Conservation (phyloP, 2,888 invertebrate genomes). For the Brenthis ino region DNA sequence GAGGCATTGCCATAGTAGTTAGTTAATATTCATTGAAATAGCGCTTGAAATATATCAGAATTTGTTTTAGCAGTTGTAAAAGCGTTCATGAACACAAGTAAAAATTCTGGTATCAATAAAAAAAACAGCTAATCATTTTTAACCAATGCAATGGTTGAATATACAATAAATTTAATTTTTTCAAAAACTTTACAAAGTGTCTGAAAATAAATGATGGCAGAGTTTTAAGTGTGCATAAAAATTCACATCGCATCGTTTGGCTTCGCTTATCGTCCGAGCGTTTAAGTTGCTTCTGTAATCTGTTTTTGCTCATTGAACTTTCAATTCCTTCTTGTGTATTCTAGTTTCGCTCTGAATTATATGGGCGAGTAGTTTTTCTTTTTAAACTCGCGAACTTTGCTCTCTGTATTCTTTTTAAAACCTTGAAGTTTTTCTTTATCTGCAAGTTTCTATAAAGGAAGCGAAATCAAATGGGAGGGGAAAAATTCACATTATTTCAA, state of each 20-base stretch:
- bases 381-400: conserved; percentile 36
- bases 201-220: conserved; percentile 19
- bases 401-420: conserved; percentile 37
- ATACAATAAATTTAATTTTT: conserved; percentile 20
- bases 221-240: conserved; percentile 28
- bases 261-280: conserved; percentile 30
- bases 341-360: conserved; percentile 36
- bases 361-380: conserved; percentile 37
- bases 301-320: conserved; percentile 39
- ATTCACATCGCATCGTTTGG: conserved; percentile 30
- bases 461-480: conserved; percentile 31
- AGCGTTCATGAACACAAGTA: too few relatives aligned
- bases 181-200: conserved; percentile 19
- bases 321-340: conserved; percentile 33
- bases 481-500: conserved; percentile 37
- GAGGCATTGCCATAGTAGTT: too few relatives aligned
- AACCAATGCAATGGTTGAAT: background rate
- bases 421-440: conserved; percentile 39
- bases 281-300: conserved; percentile 33
- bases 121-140: background rate
- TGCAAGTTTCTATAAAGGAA: conserved; percentile 37
- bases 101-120: too few relatives aligned
- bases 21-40: too few relatives aligned
- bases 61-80: too few relatives aligned
- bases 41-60: too few relatives aligned